Base-by-base conservation (phyloP, 1,140 invertebrate species). In the Coelopa frigida region DNA sequence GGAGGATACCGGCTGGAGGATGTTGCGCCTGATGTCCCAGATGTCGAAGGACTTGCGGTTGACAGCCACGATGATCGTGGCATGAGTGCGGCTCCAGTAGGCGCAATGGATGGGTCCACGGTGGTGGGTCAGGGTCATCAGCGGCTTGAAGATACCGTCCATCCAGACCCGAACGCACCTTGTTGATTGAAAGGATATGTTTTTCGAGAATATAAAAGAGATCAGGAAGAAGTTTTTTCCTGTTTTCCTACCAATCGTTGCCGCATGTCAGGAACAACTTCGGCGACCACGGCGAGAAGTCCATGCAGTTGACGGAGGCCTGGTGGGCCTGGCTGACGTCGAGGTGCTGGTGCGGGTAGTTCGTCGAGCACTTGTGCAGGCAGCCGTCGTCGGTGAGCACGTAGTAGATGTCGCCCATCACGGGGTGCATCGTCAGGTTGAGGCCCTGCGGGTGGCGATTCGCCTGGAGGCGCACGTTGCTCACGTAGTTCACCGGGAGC, bases 341-440 rank as follows among this genome's bases (percentile, higher is more conserved):
- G 20, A 87, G 76, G 47, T 85, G 78, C 49, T 81, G 77, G 53
- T 79, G 76, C 12, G 78, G 59, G 54, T 80, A 76, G 51, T 77
- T 79, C 5, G 71, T 78, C 0, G 85, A 86, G 57, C 83, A 88
- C 41, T 78, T 81, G 61, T 89, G 82, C 14, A 94, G 76, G 52
- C 79, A 83, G 2, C 90, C 90, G 57, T 91, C 87, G 46, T 87
- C 84, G 0, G 88, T 89, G 0, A 87, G 85, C 0, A 92, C 79
- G 11, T 85, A 77, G 65, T 89, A 91, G 23, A 87, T 69, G 45
- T 80, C 78, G 4, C 72, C 71, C 15, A 79, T 65, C 1, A 64
- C 63, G 0, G 82, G 83, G 68, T 90, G 83, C 56, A 80, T 78
- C 35, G 79, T 73, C 6, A 84, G 61, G 31, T 75, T 75, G 46